Evolutionary conservation across 2,888 invertebrate genomes (phyloP).

Genomic region (Amphiduros pacificus): DNA sequence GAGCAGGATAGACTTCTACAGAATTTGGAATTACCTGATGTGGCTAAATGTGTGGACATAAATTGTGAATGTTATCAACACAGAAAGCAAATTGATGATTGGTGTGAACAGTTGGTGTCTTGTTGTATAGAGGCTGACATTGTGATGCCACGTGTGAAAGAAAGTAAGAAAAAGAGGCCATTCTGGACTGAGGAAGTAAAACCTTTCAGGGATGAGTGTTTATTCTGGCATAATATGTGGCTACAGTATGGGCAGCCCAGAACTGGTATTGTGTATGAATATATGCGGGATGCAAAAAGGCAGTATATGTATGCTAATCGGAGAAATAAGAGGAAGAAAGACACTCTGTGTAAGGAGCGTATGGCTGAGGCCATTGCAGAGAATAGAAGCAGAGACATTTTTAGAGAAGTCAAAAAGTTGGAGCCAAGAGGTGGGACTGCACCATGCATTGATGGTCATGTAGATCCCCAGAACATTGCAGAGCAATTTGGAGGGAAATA

Average conservation of each 20-base stretch:
- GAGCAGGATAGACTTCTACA: too few relatives aligned
- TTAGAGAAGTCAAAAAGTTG: not conserved
- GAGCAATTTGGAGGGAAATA: not conserved
- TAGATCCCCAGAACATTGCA: not conserved
- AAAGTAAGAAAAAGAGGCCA: not conserved
- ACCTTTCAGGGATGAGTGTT: not conserved
- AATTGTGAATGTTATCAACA: not conserved
- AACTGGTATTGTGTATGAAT: not conserved
- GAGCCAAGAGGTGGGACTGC: not conserved
- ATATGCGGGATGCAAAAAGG: not conserved
- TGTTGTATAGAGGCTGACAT: not conserved
- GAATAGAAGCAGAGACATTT: not conserved
- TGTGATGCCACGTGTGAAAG: not conserved
- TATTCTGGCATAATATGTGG: slow-evolving; percentile 6
- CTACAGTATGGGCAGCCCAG: not conserved
- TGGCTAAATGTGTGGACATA: not conserved
- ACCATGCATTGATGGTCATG: not conserved
- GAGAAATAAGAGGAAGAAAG: not conserved
- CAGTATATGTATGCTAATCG: not conserved
- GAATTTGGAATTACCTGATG: too few relatives aligned
- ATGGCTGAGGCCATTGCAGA: not conserved
- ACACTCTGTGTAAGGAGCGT: not conserved
- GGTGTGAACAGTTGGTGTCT: not conserved
- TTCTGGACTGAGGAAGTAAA: not conserved
- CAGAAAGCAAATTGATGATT: not conserved